These are phyloP conservation scores for Pseudomyrmex concolor DNA, from an alignment of 1,140 invertebrate species.

Conservation along the genomic window DNA sequence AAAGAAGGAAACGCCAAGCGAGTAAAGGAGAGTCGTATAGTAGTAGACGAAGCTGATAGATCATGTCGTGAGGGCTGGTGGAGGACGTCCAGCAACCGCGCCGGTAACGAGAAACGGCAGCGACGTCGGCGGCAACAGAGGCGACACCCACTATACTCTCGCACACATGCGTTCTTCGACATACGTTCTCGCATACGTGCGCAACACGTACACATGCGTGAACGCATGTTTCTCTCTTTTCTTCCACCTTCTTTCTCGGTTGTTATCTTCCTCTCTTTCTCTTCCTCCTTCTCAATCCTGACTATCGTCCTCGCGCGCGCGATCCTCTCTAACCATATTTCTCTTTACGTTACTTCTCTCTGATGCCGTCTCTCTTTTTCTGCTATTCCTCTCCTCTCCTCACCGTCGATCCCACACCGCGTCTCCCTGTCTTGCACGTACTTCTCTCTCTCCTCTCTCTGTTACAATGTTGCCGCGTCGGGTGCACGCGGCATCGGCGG, in stretches of 20 bases:
- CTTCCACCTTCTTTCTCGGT: slow-evolving; percentile 56
- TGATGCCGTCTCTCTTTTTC: slow-evolving; percentile 40
- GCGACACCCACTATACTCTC: slow-evolving; percentile 77
- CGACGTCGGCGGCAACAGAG: slow-evolving; percentile 69
- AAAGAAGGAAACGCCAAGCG: slow-evolving; percentile 34
- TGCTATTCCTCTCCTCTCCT: slow-evolving; percentile 36
- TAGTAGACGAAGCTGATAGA: slow-evolving; percentile 75
- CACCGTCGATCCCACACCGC: slow-evolving; percentile 12
- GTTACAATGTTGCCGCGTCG: slow-evolving; percentile 80
- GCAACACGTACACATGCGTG: neutral
- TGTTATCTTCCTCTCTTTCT: slow-evolving; percentile 36
- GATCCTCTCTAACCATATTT: slow-evolving; percentile 64
- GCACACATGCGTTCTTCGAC: slow-evolving; percentile 26
- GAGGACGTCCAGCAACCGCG: slow-evolving; percentile 75
- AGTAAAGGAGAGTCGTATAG: slow-evolving; percentile 37
- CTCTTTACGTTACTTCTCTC: slow-evolving; percentile 63
- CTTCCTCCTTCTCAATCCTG: slow-evolving; percentile 33
- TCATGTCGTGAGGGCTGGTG: slow-evolving; percentile 75
- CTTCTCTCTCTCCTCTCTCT: slow-evolving; percentile 60
- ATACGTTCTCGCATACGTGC: neutral
- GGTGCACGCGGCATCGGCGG: slow-evolving; percentile 60
- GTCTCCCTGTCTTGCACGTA: slow-evolving; percentile 63
- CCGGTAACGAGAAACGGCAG: slow-evolving; percentile 81
- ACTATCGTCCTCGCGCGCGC: slow-evolving; percentile 41
- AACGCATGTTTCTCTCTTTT: slow-evolving; percentile 29